These are phyloP conservation scores for Cuniculus paca DNA, from an alignment of 2,797 vertebrate genomes.

Conservation along the genomic window DNA sequence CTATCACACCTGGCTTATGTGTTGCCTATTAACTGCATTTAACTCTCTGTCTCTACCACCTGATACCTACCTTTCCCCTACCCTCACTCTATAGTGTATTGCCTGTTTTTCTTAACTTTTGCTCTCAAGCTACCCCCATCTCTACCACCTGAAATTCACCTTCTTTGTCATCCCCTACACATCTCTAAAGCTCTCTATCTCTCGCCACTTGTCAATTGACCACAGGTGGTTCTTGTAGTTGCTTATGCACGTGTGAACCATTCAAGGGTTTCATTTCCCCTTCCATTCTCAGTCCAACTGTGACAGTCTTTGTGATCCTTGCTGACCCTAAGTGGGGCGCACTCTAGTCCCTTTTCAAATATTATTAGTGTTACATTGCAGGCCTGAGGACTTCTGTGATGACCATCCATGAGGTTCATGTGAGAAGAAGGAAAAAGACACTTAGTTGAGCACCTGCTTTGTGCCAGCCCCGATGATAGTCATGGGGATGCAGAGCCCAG, in stretches of 20 bases:
- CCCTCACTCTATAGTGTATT: neutral
- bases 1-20: neutral
- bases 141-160: constrained; percentile 28
- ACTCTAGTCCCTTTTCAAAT: neutral
- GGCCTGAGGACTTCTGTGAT: neutral
- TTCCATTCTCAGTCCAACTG: constrained; percentile 58
- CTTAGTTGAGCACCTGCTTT: neutral
- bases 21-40: constrained; percentile 10
- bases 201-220: constrained; percentile 59
- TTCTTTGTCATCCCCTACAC: neutral
- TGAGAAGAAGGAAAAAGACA: constrained; percentile 5
- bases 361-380: too few species aligned
- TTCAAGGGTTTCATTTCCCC: constrained; percentile 77
- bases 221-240: constrained; percentile 79
- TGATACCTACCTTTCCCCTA: neutral
- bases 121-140: neutral
- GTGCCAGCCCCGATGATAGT: neutral
- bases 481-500: neutral
- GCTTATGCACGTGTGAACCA: constrained; percentile 57
- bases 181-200: constrained; percentile 40
- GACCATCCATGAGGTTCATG: neutral
- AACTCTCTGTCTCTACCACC: neutral
- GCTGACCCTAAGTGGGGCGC: neutral
- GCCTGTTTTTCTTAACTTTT: constrained; percentile 35
- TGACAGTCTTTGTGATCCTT: constrained; percentile 22